These are phyloP conservation scores for Amiota communis DNA, from an alignment of 2,888 invertebrate genomes.

Conservation along the genomic window DNA sequence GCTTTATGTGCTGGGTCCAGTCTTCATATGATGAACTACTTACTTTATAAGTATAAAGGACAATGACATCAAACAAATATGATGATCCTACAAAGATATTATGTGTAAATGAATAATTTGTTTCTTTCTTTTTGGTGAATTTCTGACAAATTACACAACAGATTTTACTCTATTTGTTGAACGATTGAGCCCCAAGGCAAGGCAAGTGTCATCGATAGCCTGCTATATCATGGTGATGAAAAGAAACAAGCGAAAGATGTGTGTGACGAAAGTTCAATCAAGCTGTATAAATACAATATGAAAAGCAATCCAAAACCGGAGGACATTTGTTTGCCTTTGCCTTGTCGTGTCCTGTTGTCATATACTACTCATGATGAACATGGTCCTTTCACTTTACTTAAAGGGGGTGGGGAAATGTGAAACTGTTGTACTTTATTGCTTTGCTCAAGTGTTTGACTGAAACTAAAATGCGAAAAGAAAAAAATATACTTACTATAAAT, in stretches of 20 bases:
- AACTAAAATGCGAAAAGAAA: background rate
- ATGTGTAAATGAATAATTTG: too few relatives aligned
- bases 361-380: background rate
- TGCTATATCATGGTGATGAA: too few relatives aligned
- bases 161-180: background rate
- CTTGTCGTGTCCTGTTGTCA: slow-evolving; percentile 1
- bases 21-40: too few relatives aligned
- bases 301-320: background rate
- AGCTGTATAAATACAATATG: slow-evolving; percentile 52
- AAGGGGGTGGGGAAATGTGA: background rate
- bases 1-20: slow-evolving; percentile 46
- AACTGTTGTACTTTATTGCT: slow-evolving; percentile 39
- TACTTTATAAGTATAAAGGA: slow-evolving; percentile 12
- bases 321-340: slow-evolving; percentile 29
- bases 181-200: background rate
- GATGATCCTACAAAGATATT: background rate
- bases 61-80: slow-evolving; percentile 13
- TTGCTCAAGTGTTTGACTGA: slow-evolving; percentile 23
- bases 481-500: slow-evolving; percentile 10
- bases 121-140: background rate
- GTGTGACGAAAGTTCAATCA: slow-evolving; percentile 70
- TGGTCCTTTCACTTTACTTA: too few relatives aligned
- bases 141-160: slow-evolving; percentile 52
- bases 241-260: background rate
- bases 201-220: slow-evolving; percentile 20